Base-by-base conservation (phyloP, 2,113 vertebrate species). In the Struthidea cinerea region DNA sequence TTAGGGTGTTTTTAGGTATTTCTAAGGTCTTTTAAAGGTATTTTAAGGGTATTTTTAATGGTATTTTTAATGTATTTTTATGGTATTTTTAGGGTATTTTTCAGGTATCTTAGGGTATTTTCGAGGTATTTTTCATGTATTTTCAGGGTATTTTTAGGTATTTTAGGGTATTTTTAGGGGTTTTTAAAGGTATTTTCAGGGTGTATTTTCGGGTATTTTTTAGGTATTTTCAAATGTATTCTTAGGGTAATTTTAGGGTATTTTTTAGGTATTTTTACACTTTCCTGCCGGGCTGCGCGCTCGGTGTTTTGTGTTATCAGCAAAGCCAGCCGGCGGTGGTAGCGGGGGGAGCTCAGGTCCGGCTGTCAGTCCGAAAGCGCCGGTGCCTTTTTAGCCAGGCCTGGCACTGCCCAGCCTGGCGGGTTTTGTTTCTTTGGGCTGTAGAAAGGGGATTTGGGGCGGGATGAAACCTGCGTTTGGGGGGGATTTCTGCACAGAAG, bases 361-460 rank as follows among this genome's bases (percentile, higher is more conserved):
- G 2, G 4, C n/a, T 7, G 2, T 4, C 11, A 35, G 22, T 28
- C 16, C 8, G 7, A 15, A 46, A 52, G 32, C 8, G 11, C 11
- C 30, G 7, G 5, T 18, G 10, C 0, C 8, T 16, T 46, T 30
- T 60, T 32, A 70, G 10, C 12, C 8, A 10, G 60, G 18, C 19
- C 11, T 30, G 6, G n/a, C 22, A 2, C 18, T 39, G 13, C 18
- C 28, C 6, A 32, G 1, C 2, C 50, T 50, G 15, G 7, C 1
- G 46, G 35, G 2, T 68, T 52, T 61, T 5, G 2, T 24, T 65
- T 10, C 1, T 37, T 22, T 47, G 12, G 16, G 15, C 10, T 8
- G 5, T 15, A 15, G n/a, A 20, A 41, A 35, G 32, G 20, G 50
- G 11, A 1, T 61, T 75, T 75, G 49, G 47, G 53, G 2, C 22